Evolutionary conservation across 2,797 vertebrate genomes (phyloP).

Genomic region (Periophthalmus magnuspinnatus): DNA sequence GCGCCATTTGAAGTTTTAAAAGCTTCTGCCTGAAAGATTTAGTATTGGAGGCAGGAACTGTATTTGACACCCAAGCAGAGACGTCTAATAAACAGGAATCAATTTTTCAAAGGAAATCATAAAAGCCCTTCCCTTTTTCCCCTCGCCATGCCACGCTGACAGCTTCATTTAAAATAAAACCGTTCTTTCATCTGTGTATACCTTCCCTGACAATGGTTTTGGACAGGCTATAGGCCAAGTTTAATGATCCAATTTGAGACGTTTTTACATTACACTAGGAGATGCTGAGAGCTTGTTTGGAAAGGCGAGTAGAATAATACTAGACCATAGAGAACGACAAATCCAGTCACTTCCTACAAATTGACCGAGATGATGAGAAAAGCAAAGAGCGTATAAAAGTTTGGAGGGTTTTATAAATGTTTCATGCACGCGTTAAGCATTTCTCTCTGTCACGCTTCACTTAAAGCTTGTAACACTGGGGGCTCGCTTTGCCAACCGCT

Average conservation of each 20-base stretch:
- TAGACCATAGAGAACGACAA: constrained; percentile 63
- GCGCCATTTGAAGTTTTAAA: constrained; percentile 84
- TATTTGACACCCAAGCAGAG: constrained; percentile 70
- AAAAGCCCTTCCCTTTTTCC: constrained; percentile 55
- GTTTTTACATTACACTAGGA: constrained; percentile 68
- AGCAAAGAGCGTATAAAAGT: constrained; percentile 64
- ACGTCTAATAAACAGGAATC: constrained; percentile 72
- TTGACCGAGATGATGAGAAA: constrained; percentile 70
- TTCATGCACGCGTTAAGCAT: constrained; percentile 47
- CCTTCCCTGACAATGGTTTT: constrained; percentile 47
- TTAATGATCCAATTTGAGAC: constrained; percentile 71
- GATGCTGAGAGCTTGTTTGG: constrained; percentile 70
- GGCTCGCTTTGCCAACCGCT: constrained; percentile 24
- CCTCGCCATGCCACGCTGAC: constrained; percentile 60
- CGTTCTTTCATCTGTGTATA: constrained; percentile 67
- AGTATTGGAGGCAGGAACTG: constrained; percentile 67
- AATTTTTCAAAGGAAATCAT: constrained; percentile 80
- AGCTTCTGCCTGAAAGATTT: constrained; percentile 82
- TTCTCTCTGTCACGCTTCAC: constrained; percentile 62
- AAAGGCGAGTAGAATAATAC: constrained; percentile 60
- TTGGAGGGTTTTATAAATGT: constrained; percentile 50
- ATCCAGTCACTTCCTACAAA: constrained; percentile 65
- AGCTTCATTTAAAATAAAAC: constrained; percentile 65
- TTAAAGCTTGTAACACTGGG: constrained; percentile 69
- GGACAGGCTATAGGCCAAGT: constrained; percentile 40